These are phyloP conservation scores for Hedychridium roseum DNA, from an alignment of 2,888 invertebrate genomes.

Conservation along the genomic window DNA sequence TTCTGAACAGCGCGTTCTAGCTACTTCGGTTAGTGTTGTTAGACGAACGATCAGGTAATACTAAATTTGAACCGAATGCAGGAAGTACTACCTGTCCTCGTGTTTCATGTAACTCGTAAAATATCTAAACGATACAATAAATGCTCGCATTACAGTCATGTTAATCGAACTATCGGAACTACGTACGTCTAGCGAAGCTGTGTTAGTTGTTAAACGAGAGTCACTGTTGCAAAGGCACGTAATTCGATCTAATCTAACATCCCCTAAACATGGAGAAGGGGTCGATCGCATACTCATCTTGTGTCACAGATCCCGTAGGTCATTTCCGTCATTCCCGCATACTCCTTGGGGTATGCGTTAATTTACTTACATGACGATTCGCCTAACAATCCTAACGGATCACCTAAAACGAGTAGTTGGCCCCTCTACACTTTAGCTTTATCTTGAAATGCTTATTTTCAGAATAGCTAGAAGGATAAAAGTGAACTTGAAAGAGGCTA, in stretches of 20 bases:
- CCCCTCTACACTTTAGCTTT: slow-evolving; percentile 65
- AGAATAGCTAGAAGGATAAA: slow-evolving; percentile 55
- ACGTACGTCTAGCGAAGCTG: too few relatives aligned
- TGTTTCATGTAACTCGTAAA: too few relatives aligned
- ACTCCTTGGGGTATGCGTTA: too few relatives aligned
- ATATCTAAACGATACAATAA: too few relatives aligned
- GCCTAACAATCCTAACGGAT: slow-evolving; percentile 61
- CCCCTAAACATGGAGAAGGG: too few relatives aligned
- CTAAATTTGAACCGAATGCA: slow-evolving; percentile 14
- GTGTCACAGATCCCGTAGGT: slow-evolving; percentile 13
- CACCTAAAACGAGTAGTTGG: slow-evolving; percentile 54
- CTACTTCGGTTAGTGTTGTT: slow-evolving; percentile 57
- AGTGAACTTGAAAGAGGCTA: slow-evolving; percentile 37
- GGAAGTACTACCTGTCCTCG: slow-evolving; percentile 13
- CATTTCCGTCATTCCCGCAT: slow-evolving; percentile 20
- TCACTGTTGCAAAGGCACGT: too few relatives aligned
- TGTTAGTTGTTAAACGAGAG: too few relatives aligned
- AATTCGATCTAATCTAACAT: too few relatives aligned
- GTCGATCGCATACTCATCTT: slow-evolving; percentile 16
- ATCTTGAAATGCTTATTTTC: slow-evolving; percentile 61
- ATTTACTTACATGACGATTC: slow-evolving; percentile 52
- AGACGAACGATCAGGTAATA: slow-evolving; percentile 53
- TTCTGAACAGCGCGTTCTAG: slow-evolving; percentile 45
- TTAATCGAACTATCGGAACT: too few relatives aligned
- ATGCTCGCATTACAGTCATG: too few relatives aligned